A percentile compares a stretch with the other conserved stretches of the same genome.
Conservation (phyloP, 2,888 invertebrate species). For the Chrysodeixis includens region DNA sequence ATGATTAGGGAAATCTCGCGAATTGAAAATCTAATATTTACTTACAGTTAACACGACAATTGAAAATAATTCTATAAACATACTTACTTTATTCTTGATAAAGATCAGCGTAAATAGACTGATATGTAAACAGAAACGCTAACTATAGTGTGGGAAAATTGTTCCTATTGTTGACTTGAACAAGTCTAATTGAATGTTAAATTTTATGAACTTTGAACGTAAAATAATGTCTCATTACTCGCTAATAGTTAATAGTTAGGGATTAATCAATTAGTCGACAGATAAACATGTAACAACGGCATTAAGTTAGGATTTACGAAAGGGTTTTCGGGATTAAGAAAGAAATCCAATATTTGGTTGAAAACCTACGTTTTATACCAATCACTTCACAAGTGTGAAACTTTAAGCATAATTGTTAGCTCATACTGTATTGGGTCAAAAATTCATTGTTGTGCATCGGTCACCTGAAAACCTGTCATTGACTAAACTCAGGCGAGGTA, state of each 20-base stretch:
- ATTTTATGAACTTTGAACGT: not conserved
- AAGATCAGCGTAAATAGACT: slow-evolving; percentile 19
- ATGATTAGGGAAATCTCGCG: slow-evolving; percentile 55
- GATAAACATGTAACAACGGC: too few relatives aligned
- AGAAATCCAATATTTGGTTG: too few relatives aligned
- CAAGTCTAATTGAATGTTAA: not conserved
- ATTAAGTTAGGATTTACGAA: too few relatives aligned
- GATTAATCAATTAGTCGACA: not conserved
- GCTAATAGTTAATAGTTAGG: not conserved
- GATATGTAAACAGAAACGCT: slow-evolving; percentile 1
- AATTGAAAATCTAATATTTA: slow-evolving; percentile 63
- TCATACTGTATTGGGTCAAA: slow-evolving; percentile 55
- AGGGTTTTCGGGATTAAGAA: too few relatives aligned
- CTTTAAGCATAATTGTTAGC: slow-evolving; percentile 21
- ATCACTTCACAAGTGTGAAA: too few relatives aligned
- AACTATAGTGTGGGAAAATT: slow-evolving; percentile 3
- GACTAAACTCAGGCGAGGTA: slow-evolving; percentile 70
- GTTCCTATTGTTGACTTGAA: not conserved
- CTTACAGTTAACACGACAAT: slow-evolving; percentile 57
- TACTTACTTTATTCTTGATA: slow-evolving; percentile 45
- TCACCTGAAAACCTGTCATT: slow-evolving; percentile 68
- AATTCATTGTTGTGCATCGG: slow-evolving; percentile 61
- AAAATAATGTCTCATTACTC: not conserved
- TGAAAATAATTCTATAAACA: slow-evolving; percentile 55
- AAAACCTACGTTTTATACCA: too few relatives aligned